phyloP scores from a whole-genome alignment of 2,797 vertebrate species.

The Etheostoma perlongum region DNA sequence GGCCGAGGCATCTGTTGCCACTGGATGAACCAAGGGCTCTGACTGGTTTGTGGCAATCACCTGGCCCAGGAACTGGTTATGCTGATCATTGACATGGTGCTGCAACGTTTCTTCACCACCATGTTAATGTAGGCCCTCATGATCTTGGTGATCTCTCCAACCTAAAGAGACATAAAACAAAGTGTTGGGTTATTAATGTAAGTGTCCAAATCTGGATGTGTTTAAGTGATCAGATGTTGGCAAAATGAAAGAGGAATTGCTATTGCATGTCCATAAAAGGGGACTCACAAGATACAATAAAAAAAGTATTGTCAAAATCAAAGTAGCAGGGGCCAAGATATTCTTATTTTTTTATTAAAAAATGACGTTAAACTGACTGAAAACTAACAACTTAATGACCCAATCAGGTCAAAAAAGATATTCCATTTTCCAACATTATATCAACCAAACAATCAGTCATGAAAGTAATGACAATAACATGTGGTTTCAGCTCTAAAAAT shows the following conservation, averaged over 20 bases:
- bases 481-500: neutral
- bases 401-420: neutral
- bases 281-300: neutral
- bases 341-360: too few relatives aligned
- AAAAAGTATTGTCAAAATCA: neutral
- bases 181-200: neutral
- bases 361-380: neutral
- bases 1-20: slow-evolving; percentile 38
- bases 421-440: neutral
- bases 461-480: neutral
- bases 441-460: neutral
- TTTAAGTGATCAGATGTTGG: neutral
- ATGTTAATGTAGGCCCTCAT: slow-evolving; percentile 98
- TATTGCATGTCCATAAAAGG: neutral
- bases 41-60: slow-evolving; percentile 83
- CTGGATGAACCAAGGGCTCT: slow-evolving; percentile 45
- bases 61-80: slow-evolving; percentile 88
- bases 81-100: slow-evolving; percentile 90
- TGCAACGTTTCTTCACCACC: slow-evolving; percentile 96
- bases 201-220: neutral
- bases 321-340: neutral
- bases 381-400: neutral
- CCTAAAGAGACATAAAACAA: slow-evolving; percentile 76
- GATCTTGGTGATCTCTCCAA: slow-evolving; percentile 94
- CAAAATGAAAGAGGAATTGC: neutral